These are phyloP conservation scores for Lacanobia wlatinum DNA, from an alignment of 2,888 invertebrate species.

Conservation along the genomic window DNA sequence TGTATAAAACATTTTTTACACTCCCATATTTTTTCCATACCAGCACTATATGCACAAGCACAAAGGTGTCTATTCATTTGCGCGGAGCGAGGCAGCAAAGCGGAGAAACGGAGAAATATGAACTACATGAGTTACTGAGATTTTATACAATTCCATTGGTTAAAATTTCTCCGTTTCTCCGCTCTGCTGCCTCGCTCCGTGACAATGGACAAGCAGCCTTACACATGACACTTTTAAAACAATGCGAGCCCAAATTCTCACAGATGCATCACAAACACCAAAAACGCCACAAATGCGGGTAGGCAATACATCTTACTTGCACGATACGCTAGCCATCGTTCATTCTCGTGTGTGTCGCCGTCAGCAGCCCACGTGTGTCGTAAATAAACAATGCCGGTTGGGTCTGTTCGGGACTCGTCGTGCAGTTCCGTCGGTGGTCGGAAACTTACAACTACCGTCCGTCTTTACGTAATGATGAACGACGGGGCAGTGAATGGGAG, in stretches of 20 bases:
- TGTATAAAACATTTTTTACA: no score
- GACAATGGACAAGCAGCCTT: no score
- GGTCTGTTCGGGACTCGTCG: conserved; percentile 33
- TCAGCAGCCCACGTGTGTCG: conserved; percentile 40
- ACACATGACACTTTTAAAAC: conserved; percentile 18
- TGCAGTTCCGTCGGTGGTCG: conserved; percentile 36
- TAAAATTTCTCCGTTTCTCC: no score
- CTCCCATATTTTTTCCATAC: neutral
- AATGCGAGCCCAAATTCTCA: conserved; percentile 2
- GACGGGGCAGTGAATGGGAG: conserved; percentile 22
- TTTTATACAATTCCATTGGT: no score
- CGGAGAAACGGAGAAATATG: no score
- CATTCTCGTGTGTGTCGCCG: conserved; percentile 14
- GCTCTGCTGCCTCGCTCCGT: no score
- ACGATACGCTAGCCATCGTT: conserved; percentile 19
- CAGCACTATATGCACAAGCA: neutral
- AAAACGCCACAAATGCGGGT: conserved; percentile 17
- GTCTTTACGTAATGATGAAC: conserved; percentile 51
- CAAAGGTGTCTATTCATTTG: no score
- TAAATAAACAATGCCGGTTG: conserved; percentile 55
- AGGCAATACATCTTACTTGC: conserved; percentile 21
- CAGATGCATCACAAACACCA: neutral
- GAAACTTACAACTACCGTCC: conserved; percentile 55
- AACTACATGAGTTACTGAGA: no score
- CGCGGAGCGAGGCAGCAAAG: no score